Conservation (phyloP, 2,797 vertebrate species). For the Melopsittacus undulatus region DNA sequence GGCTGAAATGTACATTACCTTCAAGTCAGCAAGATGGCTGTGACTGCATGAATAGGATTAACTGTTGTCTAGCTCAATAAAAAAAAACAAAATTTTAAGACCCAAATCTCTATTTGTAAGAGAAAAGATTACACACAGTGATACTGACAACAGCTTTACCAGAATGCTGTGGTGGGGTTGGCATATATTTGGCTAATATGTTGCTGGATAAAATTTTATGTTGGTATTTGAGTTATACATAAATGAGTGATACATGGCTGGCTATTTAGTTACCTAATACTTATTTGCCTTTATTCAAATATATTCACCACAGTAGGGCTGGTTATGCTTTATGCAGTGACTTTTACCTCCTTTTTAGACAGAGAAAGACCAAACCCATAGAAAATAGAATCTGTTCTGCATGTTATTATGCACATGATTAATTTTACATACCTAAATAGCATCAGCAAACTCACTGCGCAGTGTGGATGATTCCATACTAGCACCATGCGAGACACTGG, state of each 20-base stretch:
- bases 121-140: background rate
- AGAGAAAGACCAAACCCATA: background rate
- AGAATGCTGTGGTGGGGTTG: background rate
- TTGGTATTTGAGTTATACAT: background rate
- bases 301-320: background rate
- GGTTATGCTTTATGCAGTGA: background rate
- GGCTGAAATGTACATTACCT: background rate
- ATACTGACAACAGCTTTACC: background rate
- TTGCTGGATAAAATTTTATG: background rate
- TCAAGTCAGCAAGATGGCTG: background rate
- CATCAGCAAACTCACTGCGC: background rate
- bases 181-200: background rate
- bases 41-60: background rate
- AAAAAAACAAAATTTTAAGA: rapidly evolving
- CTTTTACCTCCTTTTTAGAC: background rate
- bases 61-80: background rate
- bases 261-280: background rate
- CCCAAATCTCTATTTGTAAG: background rate
- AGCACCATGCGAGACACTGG: background rate
- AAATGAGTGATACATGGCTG: background rate
- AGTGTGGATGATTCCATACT: background rate
- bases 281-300: background rate
- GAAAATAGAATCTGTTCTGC: background rate
- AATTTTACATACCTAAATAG: background rate
- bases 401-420: background rate